phyloP scores from a whole-genome alignment of 1,140 invertebrate species.

The Plectus sambesii region DNA sequence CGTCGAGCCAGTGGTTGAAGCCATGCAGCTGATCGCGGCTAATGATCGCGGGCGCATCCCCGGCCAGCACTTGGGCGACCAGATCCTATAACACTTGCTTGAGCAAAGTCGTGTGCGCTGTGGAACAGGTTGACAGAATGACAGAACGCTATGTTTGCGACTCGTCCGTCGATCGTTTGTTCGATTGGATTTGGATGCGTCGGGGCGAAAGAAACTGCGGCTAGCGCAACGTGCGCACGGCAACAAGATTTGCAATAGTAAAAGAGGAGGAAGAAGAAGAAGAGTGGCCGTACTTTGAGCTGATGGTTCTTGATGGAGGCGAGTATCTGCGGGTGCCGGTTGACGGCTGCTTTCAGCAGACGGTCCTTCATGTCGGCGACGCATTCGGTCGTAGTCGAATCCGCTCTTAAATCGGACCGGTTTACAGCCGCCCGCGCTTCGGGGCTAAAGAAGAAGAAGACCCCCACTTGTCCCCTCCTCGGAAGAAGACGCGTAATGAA shows the following conservation, averaged over 20 bases:
- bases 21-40: slow-evolving; percentile 22
- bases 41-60: slow-evolving; percentile 22
- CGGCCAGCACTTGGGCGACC: too few species aligned
- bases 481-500: slow-evolving; percentile 10
- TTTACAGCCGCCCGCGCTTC: slow-evolving; percentile 12
- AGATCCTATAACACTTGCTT: slow-evolving; percentile 21
- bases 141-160: too few species aligned
- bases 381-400: slow-evolving; percentile 19
- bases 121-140: too few species aligned
- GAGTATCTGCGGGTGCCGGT: slow-evolving; percentile 18
- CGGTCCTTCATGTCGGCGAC: slow-evolving; percentile 22
- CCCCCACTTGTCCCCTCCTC: slow-evolving; percentile 3
- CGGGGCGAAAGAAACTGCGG: neutral
- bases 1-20: slow-evolving; percentile 26
- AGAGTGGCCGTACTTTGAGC: slow-evolving; percentile 24
- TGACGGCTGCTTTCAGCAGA: slow-evolving; percentile 21
- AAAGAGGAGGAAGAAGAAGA: too few species aligned
- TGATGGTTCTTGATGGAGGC: slow-evolving; percentile 24
- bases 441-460: slow-evolving; percentile 5
- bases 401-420: slow-evolving; percentile 20
- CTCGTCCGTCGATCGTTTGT: slow-evolving; percentile 22
- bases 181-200: slow-evolving; percentile 14
- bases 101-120: slow-evolving; percentile 10
- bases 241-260: too few species aligned
- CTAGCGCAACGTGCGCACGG: slow-evolving; percentile 4